Conservation (phyloP, 2,113 vertebrate genomes). For the Muntiacus muntjak region DNA sequence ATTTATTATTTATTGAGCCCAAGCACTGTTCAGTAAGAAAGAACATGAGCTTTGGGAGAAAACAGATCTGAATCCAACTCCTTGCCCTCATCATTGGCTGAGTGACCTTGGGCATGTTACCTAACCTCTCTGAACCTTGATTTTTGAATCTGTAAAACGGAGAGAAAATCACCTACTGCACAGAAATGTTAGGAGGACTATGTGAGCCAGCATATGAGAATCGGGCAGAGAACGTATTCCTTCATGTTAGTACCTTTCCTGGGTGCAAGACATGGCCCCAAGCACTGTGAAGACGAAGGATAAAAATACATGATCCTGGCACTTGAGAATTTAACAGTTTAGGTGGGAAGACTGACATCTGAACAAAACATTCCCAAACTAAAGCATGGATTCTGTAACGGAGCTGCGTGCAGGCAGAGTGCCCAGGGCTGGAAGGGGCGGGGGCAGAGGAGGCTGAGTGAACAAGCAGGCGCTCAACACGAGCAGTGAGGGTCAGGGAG, state of each 20-base stretch:
- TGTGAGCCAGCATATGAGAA: background rate
- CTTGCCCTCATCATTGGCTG: background rate
- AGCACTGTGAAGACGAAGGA: background rate
- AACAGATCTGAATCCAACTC: background rate
- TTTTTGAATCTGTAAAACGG: background rate
- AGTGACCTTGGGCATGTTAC: background rate
- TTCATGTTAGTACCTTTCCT: background rate
- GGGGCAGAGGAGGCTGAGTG: background rate
- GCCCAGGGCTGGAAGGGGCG: accelerated
- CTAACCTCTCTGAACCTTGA: background rate
- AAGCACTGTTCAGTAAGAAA: background rate
- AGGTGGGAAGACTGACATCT: background rate
- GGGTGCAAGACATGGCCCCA: background rate
- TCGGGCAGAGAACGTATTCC: background rate
- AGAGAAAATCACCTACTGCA: background rate
- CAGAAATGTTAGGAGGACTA: background rate
- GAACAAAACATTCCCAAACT: background rate
- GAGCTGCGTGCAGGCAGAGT: accelerated
- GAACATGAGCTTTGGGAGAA: background rate
- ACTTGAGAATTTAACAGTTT: background rate
- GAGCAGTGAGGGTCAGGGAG: background rate
- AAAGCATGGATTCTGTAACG: background rate
- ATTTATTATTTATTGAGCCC: background rate
- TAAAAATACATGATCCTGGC: background rate
- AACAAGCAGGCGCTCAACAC: background rate